phyloP scores from a whole-genome alignment of 2,797 vertebrate genomes.

The Argya squamiceps region DNA sequence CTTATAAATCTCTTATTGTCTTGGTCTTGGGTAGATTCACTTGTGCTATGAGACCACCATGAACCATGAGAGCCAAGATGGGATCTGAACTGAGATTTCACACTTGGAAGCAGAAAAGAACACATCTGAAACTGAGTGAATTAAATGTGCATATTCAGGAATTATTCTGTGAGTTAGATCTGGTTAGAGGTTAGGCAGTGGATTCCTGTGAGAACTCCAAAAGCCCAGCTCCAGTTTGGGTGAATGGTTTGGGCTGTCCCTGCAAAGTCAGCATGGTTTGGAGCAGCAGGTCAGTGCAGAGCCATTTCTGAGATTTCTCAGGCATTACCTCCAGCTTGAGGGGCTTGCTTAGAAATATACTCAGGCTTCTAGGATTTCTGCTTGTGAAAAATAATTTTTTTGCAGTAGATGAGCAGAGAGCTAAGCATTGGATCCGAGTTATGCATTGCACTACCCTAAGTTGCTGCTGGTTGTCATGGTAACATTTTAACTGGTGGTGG shows the following conservation, averaged over 20 bases:
- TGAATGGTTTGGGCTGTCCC: too few relatives aligned
- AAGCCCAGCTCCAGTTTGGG: not conserved
- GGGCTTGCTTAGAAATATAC: not conserved
- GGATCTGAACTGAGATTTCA: not conserved
- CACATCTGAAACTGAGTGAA: fast-evolving
- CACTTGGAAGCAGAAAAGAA: not conserved
- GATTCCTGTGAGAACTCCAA: not conserved
- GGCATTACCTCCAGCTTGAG: not conserved
- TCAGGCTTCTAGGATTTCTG: not conserved
- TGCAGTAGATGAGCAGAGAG: not conserved
- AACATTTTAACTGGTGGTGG: constrained; percentile 36
- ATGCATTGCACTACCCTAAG: not conserved
- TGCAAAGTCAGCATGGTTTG: not conserved
- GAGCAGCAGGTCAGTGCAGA: not conserved
- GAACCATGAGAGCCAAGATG: not conserved
- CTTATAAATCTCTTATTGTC: not conserved
- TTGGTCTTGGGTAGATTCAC: not conserved
- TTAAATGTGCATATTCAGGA: not conserved
- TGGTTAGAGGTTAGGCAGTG: not conserved
- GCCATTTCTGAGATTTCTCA: not conserved
- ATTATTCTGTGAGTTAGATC: not conserved
- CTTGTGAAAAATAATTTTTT: not conserved
- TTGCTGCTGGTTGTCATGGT: constrained; percentile 48
- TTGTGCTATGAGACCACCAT: not conserved
- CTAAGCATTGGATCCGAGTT: not conserved